phyloP scores from a whole-genome alignment of 2,888 invertebrate genomes.

The Synergus gifuensis region DNA sequence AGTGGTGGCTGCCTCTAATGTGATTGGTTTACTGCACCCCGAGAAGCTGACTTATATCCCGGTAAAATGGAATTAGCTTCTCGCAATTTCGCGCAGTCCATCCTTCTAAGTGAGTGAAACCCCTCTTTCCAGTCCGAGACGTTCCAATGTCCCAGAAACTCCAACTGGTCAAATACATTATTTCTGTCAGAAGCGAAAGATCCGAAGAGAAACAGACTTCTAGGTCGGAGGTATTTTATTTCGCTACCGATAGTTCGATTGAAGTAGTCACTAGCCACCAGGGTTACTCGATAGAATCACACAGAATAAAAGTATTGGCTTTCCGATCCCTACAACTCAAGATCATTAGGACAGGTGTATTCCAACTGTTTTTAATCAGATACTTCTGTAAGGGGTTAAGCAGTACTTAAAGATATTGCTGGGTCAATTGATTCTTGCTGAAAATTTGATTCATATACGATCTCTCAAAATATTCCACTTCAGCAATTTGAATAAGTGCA shows the following conservation, averaged over 20 bases:
- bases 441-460: not conserved
- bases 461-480: not conserved
- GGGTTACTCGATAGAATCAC: slow-evolving; percentile 1
- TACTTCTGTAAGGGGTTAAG: not conserved
- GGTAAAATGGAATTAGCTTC: slow-evolving; percentile 73
- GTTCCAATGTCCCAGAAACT: slow-evolving; percentile 45
- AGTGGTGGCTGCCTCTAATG: slow-evolving; percentile 66
- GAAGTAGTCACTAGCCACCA: slow-evolving; percentile 49
- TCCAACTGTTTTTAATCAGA: not conserved
- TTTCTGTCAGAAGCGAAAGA: slow-evolving; percentile 47
- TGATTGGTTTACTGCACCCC: slow-evolving; percentile 71
- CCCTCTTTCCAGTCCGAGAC: slow-evolving; percentile 43
- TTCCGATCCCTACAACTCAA: not conserved
- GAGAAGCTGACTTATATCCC: slow-evolving; percentile 61
- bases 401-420: not conserved
- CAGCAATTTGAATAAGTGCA: not conserved
- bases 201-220: slow-evolving; percentile 24
- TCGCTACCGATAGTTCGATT: slow-evolving; percentile 52
- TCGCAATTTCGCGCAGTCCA: slow-evolving; percentile 69
- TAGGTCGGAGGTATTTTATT: slow-evolving; percentile 54
- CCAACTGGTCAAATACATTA: slow-evolving; percentile 51
- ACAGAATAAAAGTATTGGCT: slow-evolving; percentile 33
- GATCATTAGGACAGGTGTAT: not conserved
- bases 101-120: slow-evolving; percentile 64
- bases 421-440: not conserved